Percentiles rank a stretch among this genome's conserved stretches.
Evolutionary conservation across 1,140 invertebrate genomes (phyloP).

Genomic region (Philotrypesis tridentata): DNA sequence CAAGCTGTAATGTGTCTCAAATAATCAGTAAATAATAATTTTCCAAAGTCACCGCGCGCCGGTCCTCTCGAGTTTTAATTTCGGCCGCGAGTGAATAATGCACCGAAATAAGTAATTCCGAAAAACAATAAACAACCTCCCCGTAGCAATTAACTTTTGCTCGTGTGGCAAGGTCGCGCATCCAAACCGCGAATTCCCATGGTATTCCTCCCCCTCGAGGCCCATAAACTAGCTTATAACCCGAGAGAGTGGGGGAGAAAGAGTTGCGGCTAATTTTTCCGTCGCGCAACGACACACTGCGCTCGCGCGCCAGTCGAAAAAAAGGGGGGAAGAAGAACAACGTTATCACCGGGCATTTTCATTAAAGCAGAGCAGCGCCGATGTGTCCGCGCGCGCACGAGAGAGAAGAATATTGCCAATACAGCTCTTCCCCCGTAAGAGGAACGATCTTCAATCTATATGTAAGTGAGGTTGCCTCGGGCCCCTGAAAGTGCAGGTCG

Average conservation of each 20-base stretch:
- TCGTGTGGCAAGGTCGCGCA: not conserved
- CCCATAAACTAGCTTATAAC: slow-evolving; percentile 31
- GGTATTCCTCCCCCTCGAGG: not conserved
- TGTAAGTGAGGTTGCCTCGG: slow-evolving; percentile 50
- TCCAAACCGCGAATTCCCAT: not conserved
- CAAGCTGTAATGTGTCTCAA: too few species aligned
- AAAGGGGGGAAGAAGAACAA: not conserved
- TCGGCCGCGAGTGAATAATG: not conserved
- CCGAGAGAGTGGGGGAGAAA: too few species aligned
- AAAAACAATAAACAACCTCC: not conserved
- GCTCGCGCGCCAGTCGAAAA: not conserved
- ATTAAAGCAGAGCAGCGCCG: slow-evolving; percentile 17
- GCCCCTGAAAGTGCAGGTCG: slow-evolving; percentile 41
- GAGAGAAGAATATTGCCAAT: slow-evolving; percentile 45
- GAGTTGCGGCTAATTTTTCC: not conserved
- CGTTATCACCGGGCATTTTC: slow-evolving; percentile 46
- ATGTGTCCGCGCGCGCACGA: slow-evolving; percentile 15
- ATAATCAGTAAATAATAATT: too few species aligned
- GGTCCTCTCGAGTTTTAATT: slow-evolving; percentile 23
- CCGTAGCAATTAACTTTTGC: not conserved
- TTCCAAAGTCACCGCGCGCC: not conserved
- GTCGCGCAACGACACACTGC: not conserved
- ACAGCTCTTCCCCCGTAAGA: slow-evolving; percentile 36
- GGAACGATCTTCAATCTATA: slow-evolving; percentile 52
- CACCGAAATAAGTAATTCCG: slow-evolving; percentile 22